Conservation (phyloP, 2,888 invertebrate species). For the Stictocephala bisonia region DNA sequence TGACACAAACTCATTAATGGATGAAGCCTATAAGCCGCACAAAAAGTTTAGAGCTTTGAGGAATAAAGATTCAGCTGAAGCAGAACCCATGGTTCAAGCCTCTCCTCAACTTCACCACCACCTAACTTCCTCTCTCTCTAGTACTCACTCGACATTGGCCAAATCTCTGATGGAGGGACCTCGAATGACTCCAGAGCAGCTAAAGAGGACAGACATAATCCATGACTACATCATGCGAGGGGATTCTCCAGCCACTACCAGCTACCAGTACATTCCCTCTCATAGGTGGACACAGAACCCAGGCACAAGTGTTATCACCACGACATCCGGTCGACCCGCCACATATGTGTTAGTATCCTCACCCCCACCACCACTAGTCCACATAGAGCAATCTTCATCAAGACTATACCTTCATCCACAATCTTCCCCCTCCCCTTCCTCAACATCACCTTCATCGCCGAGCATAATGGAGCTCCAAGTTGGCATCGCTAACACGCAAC, state of each 20-base stretch:
- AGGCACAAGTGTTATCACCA: conserved; percentile 73
- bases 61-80: conserved; percentile 81
- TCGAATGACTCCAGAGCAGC: conserved; percentile 91
- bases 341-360: conserved; percentile 63
- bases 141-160: conserved; percentile 90
- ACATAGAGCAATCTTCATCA: conserved; percentile 51
- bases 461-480: conserved; percentile 82
- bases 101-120: conserved; percentile 66
- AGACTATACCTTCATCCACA: conserved; percentile 65
- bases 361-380: conserved; percentile 61
- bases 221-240: conserved; percentile 91
- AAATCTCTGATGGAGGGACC: conserved; percentile 94
- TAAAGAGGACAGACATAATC: conserved; percentile 91
- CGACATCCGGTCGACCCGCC: conserved; percentile 67
- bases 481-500: conserved; percentile 82
- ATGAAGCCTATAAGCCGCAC: conserved; percentile 95
- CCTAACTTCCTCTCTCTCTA: conserved; percentile 77
- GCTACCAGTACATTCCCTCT: conserved; percentile 53
- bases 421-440: conserved; percentile 66
- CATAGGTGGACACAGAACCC: conserved; percentile 61
- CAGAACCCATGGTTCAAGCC: conserved; percentile 72
- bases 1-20: conserved; percentile 91
- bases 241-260: conserved; percentile 67
- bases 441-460: conserved; percentile 64
- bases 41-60: conserved; percentile 92